Conservation (phyloP, 2,113 vertebrate species). For the Stictonetta naevosa region DNA sequence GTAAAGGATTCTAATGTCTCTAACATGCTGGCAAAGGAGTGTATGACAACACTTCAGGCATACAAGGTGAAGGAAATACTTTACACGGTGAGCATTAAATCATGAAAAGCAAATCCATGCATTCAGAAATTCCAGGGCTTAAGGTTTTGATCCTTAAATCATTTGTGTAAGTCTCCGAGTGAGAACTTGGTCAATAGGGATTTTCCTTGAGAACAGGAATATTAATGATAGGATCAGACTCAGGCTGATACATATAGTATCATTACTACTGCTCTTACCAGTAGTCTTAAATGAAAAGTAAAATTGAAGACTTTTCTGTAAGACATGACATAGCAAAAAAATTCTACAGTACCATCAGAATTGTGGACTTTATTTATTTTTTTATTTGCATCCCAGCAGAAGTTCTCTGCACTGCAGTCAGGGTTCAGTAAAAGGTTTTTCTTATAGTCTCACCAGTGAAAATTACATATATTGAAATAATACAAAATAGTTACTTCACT, state of each 20-base stretch:
- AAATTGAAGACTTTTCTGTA: not conserved
- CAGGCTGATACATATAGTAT: not conserved
- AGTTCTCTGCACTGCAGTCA: not conserved
- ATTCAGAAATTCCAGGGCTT: not conserved
- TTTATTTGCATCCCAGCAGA: not conserved
- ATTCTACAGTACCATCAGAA: not conserved
- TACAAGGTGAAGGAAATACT: fast-evolving
- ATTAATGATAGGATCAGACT: not conserved
- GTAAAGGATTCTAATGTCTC: not conserved
- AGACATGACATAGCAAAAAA: not conserved
- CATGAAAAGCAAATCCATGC: not conserved
- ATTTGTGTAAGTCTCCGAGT: not conserved
- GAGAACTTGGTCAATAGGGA: not conserved
- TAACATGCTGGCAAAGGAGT: not conserved
- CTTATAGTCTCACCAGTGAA: not conserved
- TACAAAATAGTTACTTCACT: not conserved
- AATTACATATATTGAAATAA: not conserved
- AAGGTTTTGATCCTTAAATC: not conserved
- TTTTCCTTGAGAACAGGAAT: not conserved
- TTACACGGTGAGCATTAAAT: not conserved
- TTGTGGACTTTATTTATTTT: not conserved
- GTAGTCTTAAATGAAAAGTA: not conserved
- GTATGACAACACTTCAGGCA: not conserved
- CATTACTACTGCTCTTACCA: not conserved
- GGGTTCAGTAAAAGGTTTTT: not conserved